Evolutionary conservation across 2,888 invertebrate species (phyloP), one percentile per base, ranked within the genome.

Genomic region (Leptinotarsa juncta): DNA sequence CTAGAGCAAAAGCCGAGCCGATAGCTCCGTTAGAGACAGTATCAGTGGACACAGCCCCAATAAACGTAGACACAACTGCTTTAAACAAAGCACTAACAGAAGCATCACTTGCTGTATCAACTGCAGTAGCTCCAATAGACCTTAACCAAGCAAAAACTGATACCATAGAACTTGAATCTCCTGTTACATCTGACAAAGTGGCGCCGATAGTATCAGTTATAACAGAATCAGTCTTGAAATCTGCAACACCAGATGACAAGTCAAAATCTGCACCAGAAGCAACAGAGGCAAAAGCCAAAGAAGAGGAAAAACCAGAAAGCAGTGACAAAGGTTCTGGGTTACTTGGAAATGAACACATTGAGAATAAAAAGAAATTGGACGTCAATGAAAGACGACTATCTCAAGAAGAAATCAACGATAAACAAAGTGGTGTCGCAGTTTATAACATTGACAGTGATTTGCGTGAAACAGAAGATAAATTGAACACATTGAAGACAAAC

Each of bases 351-450:
- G 20, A 15, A 49, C 4, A 12, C 16, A 15, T 14, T 42, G 48
- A 32, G 16, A 49, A 71, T 12, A 26, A 55, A 18, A 26, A 55
- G 14, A 49, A 5, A 4, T 32, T 32, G n/a, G 50, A 65, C 3
- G 42, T 14, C 18, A 60, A 26, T 51, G 74, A 53, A 23, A 68
- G 42, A 3, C 50, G 71, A 66, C 32, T 18, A n/a, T 67, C 68
- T 16, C 70, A 74, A n/a, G 79, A 78, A 70, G 50, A 75, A 50
- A 1, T 78, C 12, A 71, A 74, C 65, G 77, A 72, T 3, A 51
- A 78, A n/a, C 80, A 82, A 74, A 78, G 78, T 55, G 72, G 80
- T 48, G 78, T 77, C 75, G 79, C 77, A 26, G 70, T 80, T 15
- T 48, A 79, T n/a, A 65, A 77, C 23, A 60, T 32, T 12, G 50